Conservation (phyloP, 2,888 invertebrate genomes). For the Leptinotarsa rubiginosa region DNA sequence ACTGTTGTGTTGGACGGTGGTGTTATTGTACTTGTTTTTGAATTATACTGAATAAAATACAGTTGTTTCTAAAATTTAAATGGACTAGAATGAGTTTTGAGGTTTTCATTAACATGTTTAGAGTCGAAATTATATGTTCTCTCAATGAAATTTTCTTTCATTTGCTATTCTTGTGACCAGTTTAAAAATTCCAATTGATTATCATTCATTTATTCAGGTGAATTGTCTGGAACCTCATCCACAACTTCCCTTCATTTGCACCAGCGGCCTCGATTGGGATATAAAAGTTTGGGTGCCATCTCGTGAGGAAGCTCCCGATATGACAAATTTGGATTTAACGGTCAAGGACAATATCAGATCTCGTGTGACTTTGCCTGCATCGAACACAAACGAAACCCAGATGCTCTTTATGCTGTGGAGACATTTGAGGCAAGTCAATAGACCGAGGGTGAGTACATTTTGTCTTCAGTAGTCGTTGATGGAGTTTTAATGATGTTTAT, state of each 20-base stretch:
- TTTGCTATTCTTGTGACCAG: too few relatives aligned
- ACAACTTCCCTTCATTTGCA: conserved; percentile 85
- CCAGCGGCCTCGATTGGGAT: conserved; percentile 91
- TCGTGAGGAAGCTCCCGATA: conserved; percentile 71
- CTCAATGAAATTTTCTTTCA: too few relatives aligned
- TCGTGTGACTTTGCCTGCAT: conserved; percentile 33
- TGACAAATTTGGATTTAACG: conserved; percentile 68
- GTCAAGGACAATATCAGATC: conserved; percentile 56
- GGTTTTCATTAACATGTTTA: too few relatives aligned
- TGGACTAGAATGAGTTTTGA: too few relatives aligned
- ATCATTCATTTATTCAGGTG: conserved; percentile 69
- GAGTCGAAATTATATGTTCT: too few relatives aligned
- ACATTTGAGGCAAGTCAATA: conserved; percentile 56
- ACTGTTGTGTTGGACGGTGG: too few relatives aligned
- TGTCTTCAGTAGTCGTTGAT: too few relatives aligned
- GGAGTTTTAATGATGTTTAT: too few relatives aligned
- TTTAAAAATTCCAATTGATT: too few relatives aligned
- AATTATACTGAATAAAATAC: too few relatives aligned
- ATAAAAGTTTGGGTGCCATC: conserved; percentile 94
- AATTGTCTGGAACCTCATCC: conserved; percentile 95
- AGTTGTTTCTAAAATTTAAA: too few relatives aligned
- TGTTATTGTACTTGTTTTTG: too few relatives aligned
- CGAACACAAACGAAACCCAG: conserved; percentile 58
- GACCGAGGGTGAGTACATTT: conserved; percentile 43
- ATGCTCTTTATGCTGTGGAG: conserved; percentile 65